Conservation (phyloP, 64 coral and sea anemone genomes). For the Pocillopora damicornis region DNA sequence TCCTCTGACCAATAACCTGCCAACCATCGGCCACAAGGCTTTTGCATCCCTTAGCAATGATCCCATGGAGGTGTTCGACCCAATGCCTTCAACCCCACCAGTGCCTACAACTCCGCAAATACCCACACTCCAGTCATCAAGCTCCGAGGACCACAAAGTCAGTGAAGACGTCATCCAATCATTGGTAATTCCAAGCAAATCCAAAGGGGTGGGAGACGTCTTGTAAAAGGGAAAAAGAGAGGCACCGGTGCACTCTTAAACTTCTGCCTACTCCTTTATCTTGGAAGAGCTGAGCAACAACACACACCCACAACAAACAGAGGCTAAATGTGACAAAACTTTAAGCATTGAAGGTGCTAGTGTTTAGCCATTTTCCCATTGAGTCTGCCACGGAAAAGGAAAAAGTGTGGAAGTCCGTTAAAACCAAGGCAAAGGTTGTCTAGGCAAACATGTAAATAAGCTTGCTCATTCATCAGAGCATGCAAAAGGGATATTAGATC, state of each 20-base stretch:
- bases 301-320: not conserved
- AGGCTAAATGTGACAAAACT: not conserved
- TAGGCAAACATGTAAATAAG: too few relatives aligned
- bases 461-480: too few relatives aligned
- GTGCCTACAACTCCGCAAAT: not conserved
- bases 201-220: not conserved
- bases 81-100: slow-evolving; percentile 22
- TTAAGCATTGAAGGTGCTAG: not conserved
- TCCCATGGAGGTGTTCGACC: not conserved
- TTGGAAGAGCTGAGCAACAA: slow-evolving; percentile 6
- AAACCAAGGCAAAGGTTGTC: too few relatives aligned
- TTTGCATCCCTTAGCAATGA: slow-evolving; percentile 5
- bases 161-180: slow-evolving; percentile 16
- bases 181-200: slow-evolving; percentile 11
- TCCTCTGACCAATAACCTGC: slow-evolving; percentile 9
- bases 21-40: slow-evolving; percentile 22
- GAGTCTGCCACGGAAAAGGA: not conserved
- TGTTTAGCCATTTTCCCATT: not conserved
- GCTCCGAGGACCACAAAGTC: slow-evolving; percentile 19
- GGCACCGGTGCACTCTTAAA: not conserved
- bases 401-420: too few relatives aligned
- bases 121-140: not conserved
- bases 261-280: slow-evolving; percentile 7
- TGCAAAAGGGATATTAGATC: too few relatives aligned
- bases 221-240: slow-evolving; percentile 7